Base-by-base conservation (phyloP, 2,797 vertebrate genomes). In the Siniperca scherzeri region DNA sequence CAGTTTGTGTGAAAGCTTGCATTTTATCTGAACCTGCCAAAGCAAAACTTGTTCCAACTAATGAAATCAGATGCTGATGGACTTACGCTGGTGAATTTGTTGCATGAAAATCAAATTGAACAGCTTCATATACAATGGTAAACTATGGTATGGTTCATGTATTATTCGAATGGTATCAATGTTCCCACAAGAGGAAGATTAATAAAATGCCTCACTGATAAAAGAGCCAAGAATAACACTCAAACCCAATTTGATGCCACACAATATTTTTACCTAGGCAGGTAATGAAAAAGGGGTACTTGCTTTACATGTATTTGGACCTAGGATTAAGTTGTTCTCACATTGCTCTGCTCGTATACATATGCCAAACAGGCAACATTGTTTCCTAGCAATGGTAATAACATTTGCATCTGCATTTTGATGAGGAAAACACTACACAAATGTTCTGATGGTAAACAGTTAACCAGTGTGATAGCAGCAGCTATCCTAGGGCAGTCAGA, bases 381-480 rank as follows among this genome's bases (percentile, higher is more conserved):
- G 22, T 57, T 56, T 36, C n/a, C 11, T 62, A 4, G 25, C 59
- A 38, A 57, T 44, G n/a, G 12, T 3, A 11, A 17, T 14, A 36
- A 36, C 14, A 67, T 66, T 42, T 21, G 74, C 42, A 67, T 66
- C 53, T 21, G 74, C 42, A 57, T 30, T 25, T 48, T n/a, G 2
- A 60, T 27, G 7, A 48, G 9, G 33, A 25, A 22, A 67, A 62
- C 8, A 74, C 14, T 36, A 33, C 2, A 17, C n/a, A 36, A 25
- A 30, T 59, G 33, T 40, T 30, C 30, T 30, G 30, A 30, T 30
- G 30, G 30, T 44, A n/a, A 53, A 27, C 59, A 76, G 48, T 21
- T 50, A 72, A 46, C n/a, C 61, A 42, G 19, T 40, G 19, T 69
- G 12, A 52, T 1, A 53, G 36, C 38, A 70, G 27, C 9, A 7